Percentiles rank a stretch among this genome's conserved stretches.
These are phyloP conservation scores for Caenorhabditis sp. DNA, from an alignment of 2,888 invertebrate species.

Conservation along the genomic window DNA sequence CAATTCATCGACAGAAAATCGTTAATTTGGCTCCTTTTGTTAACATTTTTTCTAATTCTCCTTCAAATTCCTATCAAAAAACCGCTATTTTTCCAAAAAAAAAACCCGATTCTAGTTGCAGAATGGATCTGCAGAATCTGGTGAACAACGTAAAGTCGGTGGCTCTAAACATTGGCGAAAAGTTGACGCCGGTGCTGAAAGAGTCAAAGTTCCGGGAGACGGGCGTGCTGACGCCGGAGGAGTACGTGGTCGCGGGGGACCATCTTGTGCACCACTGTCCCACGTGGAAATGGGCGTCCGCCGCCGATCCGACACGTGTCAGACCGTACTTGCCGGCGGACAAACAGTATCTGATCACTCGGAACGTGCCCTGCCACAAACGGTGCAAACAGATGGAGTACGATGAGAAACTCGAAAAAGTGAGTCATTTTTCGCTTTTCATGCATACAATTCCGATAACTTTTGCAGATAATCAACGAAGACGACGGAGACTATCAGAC, in stretches of 20 bases:
- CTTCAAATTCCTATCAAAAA: too few relatives aligned
- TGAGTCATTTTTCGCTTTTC: constrained; percentile 2
- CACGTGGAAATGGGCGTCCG: constrained; percentile 96
- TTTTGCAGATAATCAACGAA: constrained; percentile 61
- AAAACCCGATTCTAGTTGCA: background rate
- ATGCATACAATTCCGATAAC: background rate
- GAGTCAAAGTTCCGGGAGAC: constrained; percentile 92
- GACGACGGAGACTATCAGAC: constrained; percentile 59
- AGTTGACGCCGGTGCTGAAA: constrained; percentile 94
- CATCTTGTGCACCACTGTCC: constrained; percentile 99
- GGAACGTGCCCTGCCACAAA: constrained; percentile 96
- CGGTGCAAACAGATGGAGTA: constrained; percentile 96
- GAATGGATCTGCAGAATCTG: constrained; percentile 89
- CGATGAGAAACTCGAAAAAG: constrained; percentile 89
- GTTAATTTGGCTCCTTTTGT: too few relatives aligned
- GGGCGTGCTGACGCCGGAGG: constrained; percentile 97
- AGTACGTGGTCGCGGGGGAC: constrained; percentile 97
- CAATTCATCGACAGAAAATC: too few relatives aligned
- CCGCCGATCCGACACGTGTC: constrained; percentile 84
- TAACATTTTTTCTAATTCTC: too few relatives aligned
- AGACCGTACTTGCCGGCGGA: constrained; percentile 88
- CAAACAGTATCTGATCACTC: constrained; percentile 96
- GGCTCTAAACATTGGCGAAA: constrained; percentile 94
- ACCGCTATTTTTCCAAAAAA: background rate
- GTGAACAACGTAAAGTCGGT: constrained; percentile 95